These are phyloP conservation scores for Rhinopomastus cyanomelas DNA, from an alignment of 2,113 vertebrate genomes.

Conservation along the genomic window DNA sequence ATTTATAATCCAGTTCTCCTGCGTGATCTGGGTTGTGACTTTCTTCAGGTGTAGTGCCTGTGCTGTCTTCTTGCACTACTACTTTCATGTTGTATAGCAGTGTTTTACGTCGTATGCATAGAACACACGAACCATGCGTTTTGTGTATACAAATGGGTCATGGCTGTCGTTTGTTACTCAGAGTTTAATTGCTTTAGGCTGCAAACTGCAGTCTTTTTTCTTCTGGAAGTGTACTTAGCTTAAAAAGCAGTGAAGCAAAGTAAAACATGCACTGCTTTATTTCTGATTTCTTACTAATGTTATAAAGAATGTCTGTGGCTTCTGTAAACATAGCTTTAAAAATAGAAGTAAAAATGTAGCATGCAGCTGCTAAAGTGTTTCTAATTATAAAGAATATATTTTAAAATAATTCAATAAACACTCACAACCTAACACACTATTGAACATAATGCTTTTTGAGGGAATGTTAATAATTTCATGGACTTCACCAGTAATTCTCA, in stretches of 20 bases:
- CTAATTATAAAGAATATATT: background rate
- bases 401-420: background rate
- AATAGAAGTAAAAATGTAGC: background rate
- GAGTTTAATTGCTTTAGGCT: background rate
- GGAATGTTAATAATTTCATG: background rate
- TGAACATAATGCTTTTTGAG: background rate
- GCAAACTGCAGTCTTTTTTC: background rate
- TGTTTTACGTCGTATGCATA: background rate
- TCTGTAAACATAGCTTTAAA: background rate
- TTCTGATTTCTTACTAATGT: background rate
- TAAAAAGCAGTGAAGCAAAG: background rate
- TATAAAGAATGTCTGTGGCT: background rate
- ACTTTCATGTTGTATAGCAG: background rate
- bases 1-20: constrained; percentile 38
- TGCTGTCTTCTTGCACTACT: background rate
- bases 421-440: background rate
- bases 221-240: background rate
- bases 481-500: background rate
- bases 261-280: background rate
- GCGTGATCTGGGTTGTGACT: background rate
- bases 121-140: background rate
- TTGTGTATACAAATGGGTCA: background rate
- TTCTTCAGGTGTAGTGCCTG: background rate
- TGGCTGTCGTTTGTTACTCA: background rate
- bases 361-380: background rate